Base-by-base conservation (phyloP, 1,140 invertebrate species). In the Drosophila pseudoobscura region DNA sequence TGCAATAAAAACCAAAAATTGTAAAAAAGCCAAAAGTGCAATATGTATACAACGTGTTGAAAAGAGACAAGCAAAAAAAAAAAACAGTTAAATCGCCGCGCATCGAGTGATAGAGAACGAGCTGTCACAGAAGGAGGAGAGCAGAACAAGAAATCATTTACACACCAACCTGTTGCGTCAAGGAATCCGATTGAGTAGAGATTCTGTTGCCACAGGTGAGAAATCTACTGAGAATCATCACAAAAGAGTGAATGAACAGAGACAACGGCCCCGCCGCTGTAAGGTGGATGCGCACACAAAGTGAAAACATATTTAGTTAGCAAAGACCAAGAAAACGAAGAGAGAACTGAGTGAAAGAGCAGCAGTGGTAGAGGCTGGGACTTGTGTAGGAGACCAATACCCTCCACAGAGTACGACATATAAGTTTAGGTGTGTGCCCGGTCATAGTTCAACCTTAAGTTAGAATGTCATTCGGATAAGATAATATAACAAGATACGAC, bases 291-390 rank as follows among this genome's bases (percentile, higher is more conserved):
- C 74, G 78, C 83, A 85, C 87, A 82, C 80, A 85, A 87, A 87
- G 83, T 87, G 83, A 87, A 87, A 87, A 87, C 83, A 88, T 83
- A 87, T 87, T 87, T 88, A 87, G 83, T 87, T 87, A 88, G 35
- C 64, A 63, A 54, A 80, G 62, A 74, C 58, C 24, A 60, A 70
- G 58, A 44, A 43, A 35, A 56, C 73, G 59, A 70, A 65, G 55
- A 79, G 46, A 8, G 52, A 56, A 46, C 56, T 22, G 56, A 47
- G 51, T 58, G 46, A 2, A 64, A 64, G 56, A 17, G 24, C 24
- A 26, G 8, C 9, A 59, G 44, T 9, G 2, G 43, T 11, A 57
- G 13, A 47, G 24, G 43, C 53, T 58, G 39, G 44, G 6, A 57
- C 63, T 56, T 69, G 65, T 57, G 50, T 69, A 43, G 50, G 13